These are phyloP conservation scores for Ganaspis brasiliensis DNA, from an alignment of 2,888 invertebrate genomes.

Conservation along the genomic window DNA sequence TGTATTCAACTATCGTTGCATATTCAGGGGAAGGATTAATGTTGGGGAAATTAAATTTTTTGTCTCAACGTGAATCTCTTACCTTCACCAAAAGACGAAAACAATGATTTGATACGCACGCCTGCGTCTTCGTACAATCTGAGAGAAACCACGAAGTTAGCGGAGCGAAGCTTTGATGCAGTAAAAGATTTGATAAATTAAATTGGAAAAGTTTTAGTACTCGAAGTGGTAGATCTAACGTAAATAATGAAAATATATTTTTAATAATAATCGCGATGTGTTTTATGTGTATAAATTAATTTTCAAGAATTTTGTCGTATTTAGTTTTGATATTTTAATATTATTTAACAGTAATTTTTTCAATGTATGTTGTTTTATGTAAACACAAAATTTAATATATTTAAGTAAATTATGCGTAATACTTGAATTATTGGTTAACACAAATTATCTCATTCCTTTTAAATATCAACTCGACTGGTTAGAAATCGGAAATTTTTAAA, in stretches of 20 bases:
- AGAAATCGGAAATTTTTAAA: background rate
- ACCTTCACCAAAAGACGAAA: background rate
- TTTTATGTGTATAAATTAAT: too few relatives aligned
- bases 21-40: constrained; percentile 13
- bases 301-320: too few relatives aligned
- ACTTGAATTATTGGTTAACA: too few relatives aligned
- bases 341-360: too few relatives aligned
- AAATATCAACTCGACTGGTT: background rate
- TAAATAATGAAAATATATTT: too few relatives aligned
- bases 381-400: too few relatives aligned
- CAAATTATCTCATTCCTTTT: too few relatives aligned
- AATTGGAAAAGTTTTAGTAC: background rate
- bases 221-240: too few relatives aligned
- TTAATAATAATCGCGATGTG: too few relatives aligned
- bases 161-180: background rate
- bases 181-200: background rate
- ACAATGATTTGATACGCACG: constrained; percentile 26
- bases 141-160: constrained; percentile 10
- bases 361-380: too few relatives aligned
- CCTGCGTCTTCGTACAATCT: constrained; percentile 6
- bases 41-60: constrained; percentile 15
- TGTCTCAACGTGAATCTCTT: constrained; percentile 4
- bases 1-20: background rate
- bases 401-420: too few relatives aligned
- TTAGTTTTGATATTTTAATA: too few relatives aligned